Evolutionary conservation across 2,888 invertebrate species (phyloP).

Genomic region (Griposia aprilina): DNA sequence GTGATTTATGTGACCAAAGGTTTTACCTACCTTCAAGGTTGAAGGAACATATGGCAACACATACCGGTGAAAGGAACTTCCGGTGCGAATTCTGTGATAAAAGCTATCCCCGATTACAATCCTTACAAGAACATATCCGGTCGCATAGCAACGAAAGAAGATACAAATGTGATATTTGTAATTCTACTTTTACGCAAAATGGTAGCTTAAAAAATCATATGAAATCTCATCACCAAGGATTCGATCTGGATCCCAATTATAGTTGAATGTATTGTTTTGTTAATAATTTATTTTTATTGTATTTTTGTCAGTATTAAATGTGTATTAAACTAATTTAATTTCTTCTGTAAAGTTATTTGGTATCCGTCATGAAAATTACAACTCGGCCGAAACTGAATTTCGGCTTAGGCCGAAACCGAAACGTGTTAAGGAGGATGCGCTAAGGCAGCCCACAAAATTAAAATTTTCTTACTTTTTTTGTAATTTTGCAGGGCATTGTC

Average conservation of each 20-base stretch:
- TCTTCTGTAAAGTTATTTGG: no score
- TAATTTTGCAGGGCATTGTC: no score
- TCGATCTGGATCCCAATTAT: slow-evolving; percentile 76
- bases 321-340: slow-evolving; percentile 44
- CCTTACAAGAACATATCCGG: slow-evolving; percentile 90
- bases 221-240: slow-evolving; percentile 88
- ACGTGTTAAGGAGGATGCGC: no score
- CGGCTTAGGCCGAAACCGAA: no score
- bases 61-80: slow-evolving; percentile 89
- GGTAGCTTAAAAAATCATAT: slow-evolving; percentile 91
- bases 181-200: slow-evolving; percentile 89
- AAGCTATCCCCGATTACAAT: slow-evolving; percentile 90
- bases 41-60: slow-evolving; percentile 88
- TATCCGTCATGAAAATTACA: no score
- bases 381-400: no score
- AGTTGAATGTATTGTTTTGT: slow-evolving; percentile 52
- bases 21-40: slow-evolving; percentile 86
- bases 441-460: no score
- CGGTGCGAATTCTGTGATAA: slow-evolving; percentile 91
- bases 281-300: slow-evolving; percentile 37
- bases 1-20: slow-evolving; percentile 84
- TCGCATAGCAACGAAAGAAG: slow-evolving; percentile 89
- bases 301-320: slow-evolving; percentile 63
- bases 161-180: slow-evolving; percentile 89
- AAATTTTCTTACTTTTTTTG: no score